Percentiles rank a stretch among this genome's conserved stretches.
These are phyloP conservation scores for Danaus plexippus DNA, from an alignment of 1,140 invertebrate genomes.

Conservation along the genomic window DNA sequence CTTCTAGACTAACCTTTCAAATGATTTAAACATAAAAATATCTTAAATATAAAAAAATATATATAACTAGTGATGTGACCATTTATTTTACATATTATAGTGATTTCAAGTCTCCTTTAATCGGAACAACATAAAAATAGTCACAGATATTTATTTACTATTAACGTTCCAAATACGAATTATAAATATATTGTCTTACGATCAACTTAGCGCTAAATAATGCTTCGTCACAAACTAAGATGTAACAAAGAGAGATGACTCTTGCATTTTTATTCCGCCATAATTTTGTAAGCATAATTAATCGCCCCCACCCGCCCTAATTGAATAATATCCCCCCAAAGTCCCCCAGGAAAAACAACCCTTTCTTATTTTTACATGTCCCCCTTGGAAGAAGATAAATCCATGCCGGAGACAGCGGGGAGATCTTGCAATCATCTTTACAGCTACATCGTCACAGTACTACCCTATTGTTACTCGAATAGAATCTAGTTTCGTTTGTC, in stretches of 20 bases:
- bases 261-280: conserved; percentile 43
- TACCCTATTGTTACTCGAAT: conserved; percentile 9
- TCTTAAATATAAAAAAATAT: too few species aligned
- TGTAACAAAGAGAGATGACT: conserved; percentile 11
- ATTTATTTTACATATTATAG: too few species aligned
- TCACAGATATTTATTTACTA: too few species aligned
- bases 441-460: conserved; percentile 3
- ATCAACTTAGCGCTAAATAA: too few species aligned
- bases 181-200: too few species aligned
- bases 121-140: too few species aligned
- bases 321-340: conserved; percentile 54
- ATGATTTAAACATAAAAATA: too few species aligned
- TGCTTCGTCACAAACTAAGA: too few species aligned
- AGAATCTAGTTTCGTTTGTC: conserved; percentile 21
- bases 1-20: too few species aligned
- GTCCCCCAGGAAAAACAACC: conserved; percentile 66
- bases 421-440: conserved; percentile 44
- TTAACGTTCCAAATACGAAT: too few species aligned
- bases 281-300: conserved; percentile 65
- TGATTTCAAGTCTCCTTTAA: too few species aligned
- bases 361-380: conserved; percentile 68
- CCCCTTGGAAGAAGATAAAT: conserved; percentile 66
- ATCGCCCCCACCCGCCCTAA: conserved; percentile 56
- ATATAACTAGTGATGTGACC: too few species aligned
- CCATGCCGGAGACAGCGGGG: conserved; percentile 62